Evolutionary conservation across 2,797 vertebrate genomes (phyloP).

Genomic region (Loriculus beryllinus): DNA sequence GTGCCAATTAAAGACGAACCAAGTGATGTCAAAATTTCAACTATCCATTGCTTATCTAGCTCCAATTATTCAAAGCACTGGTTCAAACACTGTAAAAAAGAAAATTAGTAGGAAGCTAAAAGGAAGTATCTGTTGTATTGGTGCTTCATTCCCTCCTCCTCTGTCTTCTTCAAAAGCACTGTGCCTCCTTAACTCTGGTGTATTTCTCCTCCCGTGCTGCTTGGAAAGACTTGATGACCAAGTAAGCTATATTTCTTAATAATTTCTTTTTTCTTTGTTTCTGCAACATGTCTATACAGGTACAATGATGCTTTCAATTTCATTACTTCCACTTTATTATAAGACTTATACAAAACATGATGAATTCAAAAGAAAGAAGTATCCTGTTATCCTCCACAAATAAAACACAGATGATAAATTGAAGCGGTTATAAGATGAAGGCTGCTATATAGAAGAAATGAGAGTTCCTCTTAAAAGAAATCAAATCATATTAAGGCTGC

Average conservation of each 20-base stretch:
- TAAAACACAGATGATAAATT: background rate
- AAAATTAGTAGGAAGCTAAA: background rate
- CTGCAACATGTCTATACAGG: background rate
- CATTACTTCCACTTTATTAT: background rate
- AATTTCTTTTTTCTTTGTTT: background rate
- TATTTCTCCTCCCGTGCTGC: background rate
- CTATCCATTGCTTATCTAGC: background rate
- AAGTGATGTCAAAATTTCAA: background rate
- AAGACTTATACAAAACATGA: background rate
- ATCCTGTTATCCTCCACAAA: background rate
- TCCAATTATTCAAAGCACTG: background rate
- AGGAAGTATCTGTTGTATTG: background rate
- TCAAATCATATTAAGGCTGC: background rate
- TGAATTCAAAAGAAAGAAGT: background rate
- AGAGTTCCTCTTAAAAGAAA: background rate
- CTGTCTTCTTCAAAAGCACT: background rate
- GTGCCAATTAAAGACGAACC: background rate
- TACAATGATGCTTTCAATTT: background rate
- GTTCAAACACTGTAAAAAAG: background rate
- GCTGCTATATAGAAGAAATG: background rate
- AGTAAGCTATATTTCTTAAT: background rate
- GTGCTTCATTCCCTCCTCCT: background rate
- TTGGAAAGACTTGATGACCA: background rate
- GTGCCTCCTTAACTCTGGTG: background rate
- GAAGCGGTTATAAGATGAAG: background rate